These are phyloP conservation scores for Drosophila ananassae DNA, from an alignment of 1,140 invertebrate species.

Conservation along the genomic window DNA sequence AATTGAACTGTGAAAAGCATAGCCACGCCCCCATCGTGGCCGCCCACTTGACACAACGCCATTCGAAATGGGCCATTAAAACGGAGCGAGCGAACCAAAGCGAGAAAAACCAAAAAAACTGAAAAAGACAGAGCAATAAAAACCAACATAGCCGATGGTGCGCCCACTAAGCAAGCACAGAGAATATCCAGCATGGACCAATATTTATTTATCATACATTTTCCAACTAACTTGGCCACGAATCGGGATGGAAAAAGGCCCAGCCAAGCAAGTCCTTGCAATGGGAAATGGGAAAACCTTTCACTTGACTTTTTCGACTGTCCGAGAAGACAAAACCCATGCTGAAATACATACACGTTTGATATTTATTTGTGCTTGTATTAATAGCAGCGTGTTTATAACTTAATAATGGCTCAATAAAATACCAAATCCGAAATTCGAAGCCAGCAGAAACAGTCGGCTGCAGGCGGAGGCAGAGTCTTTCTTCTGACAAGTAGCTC, in stretches of 20 bases:
- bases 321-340: conserved; percentile 27
- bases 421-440: conserved; percentile 64
- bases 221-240: conserved; percentile 42
- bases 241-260: conserved; percentile 22
- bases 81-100: conserved; percentile 67
- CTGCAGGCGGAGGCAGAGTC: conserved; percentile 44
- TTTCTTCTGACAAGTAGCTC: conserved; percentile 28
- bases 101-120: background rate
- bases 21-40: conserved; percentile 51
- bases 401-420: conserved; percentile 82
- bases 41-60: conserved; percentile 66
- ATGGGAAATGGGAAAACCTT: conserved; percentile 50
- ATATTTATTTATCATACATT: conserved; percentile 79
- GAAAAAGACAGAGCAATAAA: conserved; percentile 1
- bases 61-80: conserved; percentile 80
- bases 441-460: conserved; percentile 35
- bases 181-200: conserved; percentile 71
- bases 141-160: conserved; percentile 36
- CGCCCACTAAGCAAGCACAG: conserved; percentile 47
- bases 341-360: conserved; percentile 8
- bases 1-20: conserved; percentile 70
- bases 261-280: conserved; percentile 47
- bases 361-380: conserved; percentile 79
- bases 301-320: conserved; percentile 55
- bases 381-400: conserved; percentile 81